Base-by-base conservation (phyloP, 2,113 vertebrate genomes). In the Chinchilla lanigera region DNA sequence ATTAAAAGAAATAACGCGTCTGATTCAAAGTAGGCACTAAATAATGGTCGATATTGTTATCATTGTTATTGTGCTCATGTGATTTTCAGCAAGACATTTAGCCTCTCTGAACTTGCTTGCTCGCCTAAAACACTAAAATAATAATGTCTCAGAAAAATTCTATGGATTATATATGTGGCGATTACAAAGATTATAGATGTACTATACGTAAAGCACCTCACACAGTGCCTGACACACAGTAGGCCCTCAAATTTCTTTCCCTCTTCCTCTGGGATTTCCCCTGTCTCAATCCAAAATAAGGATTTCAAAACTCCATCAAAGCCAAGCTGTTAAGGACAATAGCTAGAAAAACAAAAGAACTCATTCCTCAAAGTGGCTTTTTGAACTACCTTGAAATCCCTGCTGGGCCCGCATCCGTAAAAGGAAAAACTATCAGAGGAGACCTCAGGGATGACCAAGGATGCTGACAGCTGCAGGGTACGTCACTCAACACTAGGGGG, bases 401-500 rank as follows among this genome's bases (percentile, higher is more conserved):
- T 91, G 73, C 63, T 24, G 67, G 3, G 73, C n/a, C 44, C 67
- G 94, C 44, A 60, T 4, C 50, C 71, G 17, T 60, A 63, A 92
- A 97, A 96, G 73, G 90, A 85, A 44, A 94, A 82, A 75, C 30
- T 47, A 13, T 58, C 65, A 3, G 11, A 2, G 16, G 0, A 10
- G 67, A 52, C 38, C 67, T 41, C 3, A 1, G 28, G 22, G 56
- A 10, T 1, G 6, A 19, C 60, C 20, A 6, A 26, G 28, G 16
- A 56, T 35, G 81, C 9, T 0, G 60, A 44, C 58, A 83, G 58
- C 41, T 89, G 96, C 95, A 96, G 67, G n/a, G 63, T 30, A 35
- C 69, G 1, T 0, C 0, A 0, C 12, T 91, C 5, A 75, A 61
- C 97, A 95, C 97, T 86, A 97, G 98, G 17, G 73, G 94, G 97